Base-by-base conservation (phyloP, 2,888 invertebrate species). In the Pachliopta kotzebuea region DNA sequence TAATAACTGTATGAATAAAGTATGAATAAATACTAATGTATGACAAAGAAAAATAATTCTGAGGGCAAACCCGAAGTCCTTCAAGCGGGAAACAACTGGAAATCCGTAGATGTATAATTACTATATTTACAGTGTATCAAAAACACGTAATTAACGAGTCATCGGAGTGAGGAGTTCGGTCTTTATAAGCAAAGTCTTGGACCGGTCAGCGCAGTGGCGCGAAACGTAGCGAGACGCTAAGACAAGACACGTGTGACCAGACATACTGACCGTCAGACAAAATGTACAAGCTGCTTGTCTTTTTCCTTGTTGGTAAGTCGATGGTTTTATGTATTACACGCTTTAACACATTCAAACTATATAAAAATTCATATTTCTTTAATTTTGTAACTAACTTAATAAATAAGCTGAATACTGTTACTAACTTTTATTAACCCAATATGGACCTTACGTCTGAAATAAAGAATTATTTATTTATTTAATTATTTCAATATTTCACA, bases 301-400 rank as follows among this genome's bases (percentile, higher is more conserved):
- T 81, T 66, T 73, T 83, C 58, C 69, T 81, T 65, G 61, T 84
- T 29, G 83, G 85, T 85, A 54, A 84, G 84, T 78, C 7, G 45
- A 23, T 23, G 58, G 58, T 58, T 29, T 45, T 49, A n/a, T 20
- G 26, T 11, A 59, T 50, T 14, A 45, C 2, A 17, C 42, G 18
- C 1, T 21, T n/a, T 58, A 58, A 20, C 9, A 18, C n/a, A 45
- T 45, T 45, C 11, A 45, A 45, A n/a, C n/a, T 11, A n/a, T 45
- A 45, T 45, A 4, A 45, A 45, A 6, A 45, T 45, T 45, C n/a
- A 45, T 4, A n/a, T 45, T 45, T n/a, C 4, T 6, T 45, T 45
- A 18, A 14, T 14, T 45, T 18, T n/a, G 45, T n/a, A n/a, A n/a
- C 18, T 1, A 45, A 31, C 31, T 31, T 9, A 29, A 29, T 29